Evolutionary conservation across 1,140 invertebrate species (phyloP), one percentile per base, ranked within the genome.

Genomic region (Drosophila triauraria): DNA sequence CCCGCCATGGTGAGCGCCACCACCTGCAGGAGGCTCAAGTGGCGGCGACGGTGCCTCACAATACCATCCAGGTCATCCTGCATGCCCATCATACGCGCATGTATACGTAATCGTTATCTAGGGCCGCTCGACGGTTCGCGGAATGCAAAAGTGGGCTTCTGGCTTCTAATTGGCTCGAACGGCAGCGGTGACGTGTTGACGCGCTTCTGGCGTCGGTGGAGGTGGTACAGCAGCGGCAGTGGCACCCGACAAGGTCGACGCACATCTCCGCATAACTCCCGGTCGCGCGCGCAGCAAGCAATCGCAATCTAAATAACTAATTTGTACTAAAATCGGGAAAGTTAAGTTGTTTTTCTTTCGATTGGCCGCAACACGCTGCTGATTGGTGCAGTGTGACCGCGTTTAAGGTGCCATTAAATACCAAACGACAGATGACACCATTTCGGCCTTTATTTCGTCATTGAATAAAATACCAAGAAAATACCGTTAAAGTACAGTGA

Each of bases 251-350:
- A 88, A 84, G 72, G 63, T 48, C 71, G 79, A 40, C 69, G 74
- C 69, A 81, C 85, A 90, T 90, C 80, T 82, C 81, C 65, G 81
- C 85, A 88, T 88, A 59, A 84, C 84, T 87, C 53, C 47, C 7
- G 53, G 23, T 62, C 30, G 40, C 58, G 46, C 32, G 58, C 58
- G 42, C n/a, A 58, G 61, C 40, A 67, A 51, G 12, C 17, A 60
- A 72, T 44, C 15, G 68, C 23, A 51, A 72, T 30, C n/a, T 13
- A 7, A 44, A 10, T 51, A 40, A 44, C 27, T 51, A 74, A 50
- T 30, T 40, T 74, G 23, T 40, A 38, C 38, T 60, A 72, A 38
- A 60, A 30, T 30, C 17, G 20, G 32, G 27, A 15, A 60, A 71
- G 25, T 72, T 23, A 23, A 30, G 10, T 71, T 74, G 70, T 74